Evolutionary conservation across 2,888 invertebrate species (phyloP).

Genomic region (Pyrrhia umbra): DNA sequence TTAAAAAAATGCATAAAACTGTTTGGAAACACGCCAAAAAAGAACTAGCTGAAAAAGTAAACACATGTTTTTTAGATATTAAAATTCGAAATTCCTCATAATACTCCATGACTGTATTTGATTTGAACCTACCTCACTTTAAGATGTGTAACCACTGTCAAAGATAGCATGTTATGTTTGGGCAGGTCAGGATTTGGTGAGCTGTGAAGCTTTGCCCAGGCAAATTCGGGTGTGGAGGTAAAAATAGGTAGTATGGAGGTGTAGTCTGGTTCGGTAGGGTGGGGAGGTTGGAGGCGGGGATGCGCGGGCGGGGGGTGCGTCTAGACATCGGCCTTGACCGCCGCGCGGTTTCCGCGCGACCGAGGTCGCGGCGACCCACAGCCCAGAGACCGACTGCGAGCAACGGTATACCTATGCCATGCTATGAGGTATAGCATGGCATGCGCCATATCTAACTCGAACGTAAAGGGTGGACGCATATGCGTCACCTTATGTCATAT

Average conservation of each 20-base stretch:
- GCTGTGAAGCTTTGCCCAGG: slow-evolving; percentile 75
- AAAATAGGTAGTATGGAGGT: slow-evolving; percentile 77
- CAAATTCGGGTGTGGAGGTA: slow-evolving; percentile 77
- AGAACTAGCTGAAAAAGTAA: slow-evolving; percentile 41
- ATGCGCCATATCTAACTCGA: slow-evolving; percentile 14
- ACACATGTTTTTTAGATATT: slow-evolving; percentile 39
- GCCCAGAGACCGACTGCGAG: slow-evolving; percentile 84
- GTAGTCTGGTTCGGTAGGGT: slow-evolving; percentile 60
- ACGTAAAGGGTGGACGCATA: slow-evolving; percentile 2
- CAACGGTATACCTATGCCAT: slow-evolving; percentile 60
- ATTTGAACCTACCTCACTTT: slow-evolving; percentile 52
- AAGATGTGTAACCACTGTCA: slow-evolving; percentile 30
- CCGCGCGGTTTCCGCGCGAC: slow-evolving; percentile 86
- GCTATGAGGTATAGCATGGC: slow-evolving; percentile 27
- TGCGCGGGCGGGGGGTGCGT: slow-evolving; percentile 77
- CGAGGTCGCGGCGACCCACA: slow-evolving; percentile 84
- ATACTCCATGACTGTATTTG: slow-evolving; percentile 41
- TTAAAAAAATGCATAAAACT: slow-evolving; percentile 30
- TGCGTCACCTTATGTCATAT: not conserved
- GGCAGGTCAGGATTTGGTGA: slow-evolving; percentile 77
- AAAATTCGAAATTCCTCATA: slow-evolving; percentile 47
- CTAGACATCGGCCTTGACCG: slow-evolving; percentile 89
- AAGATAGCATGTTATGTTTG: slow-evolving; percentile 45
- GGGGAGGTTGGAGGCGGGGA: slow-evolving; percentile 65
- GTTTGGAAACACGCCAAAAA: slow-evolving; percentile 44